Base-by-base conservation (phyloP, 2,888 invertebrate genomes). In the Brachyptera putata region DNA sequence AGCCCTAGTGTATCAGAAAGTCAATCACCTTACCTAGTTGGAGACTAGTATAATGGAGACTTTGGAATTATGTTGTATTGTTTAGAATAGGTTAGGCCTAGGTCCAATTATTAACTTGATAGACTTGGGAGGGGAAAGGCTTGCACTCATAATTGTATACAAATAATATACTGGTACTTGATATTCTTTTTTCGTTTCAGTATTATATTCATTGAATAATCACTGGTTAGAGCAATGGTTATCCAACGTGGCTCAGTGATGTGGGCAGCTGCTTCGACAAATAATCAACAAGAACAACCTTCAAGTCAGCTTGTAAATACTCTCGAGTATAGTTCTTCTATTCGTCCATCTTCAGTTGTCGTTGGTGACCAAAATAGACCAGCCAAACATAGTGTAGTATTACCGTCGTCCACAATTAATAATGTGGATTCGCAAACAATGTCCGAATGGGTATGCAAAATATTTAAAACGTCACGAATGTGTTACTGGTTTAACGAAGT, bases 371-470 rank as follows among this genome's bases (percentile, higher is more conserved):
- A n/a, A 4, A 3, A 21, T 36, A 16, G 36, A 34, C 34, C 34
- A 22, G 53, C 53, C 36, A 36, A 13, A 11, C 18, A 53, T 21
- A 43, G 21, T 43, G 11, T 43, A 30, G 30, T 11, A 11, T 11
- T 18, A 3, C 34, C 53, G 24, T 53, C 53, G 36, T 22, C 43
- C 16, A 21, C 21, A 22, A 11, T 37, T 13, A 7, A 34, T 16
- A 13, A 53, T 16, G 11, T 37, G 7, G 53, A 53, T 18, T 18
- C 43, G 14, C 43, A 14, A 18, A 16, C 43, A 9, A 36, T 53
- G 53, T 30, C 34, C 7, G 36, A 53, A 34, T 53, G 53, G 53
- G 53, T 53, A 34, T 11, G 53, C 22, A 30, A n/a, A n/a, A n/a
- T n/a, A n/a, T n/a, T n/a, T n/a, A n/a, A n/a, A n/a, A n/a, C n/a